Evolutionary conservation across 2,113 vertebrate genomes (phyloP), one percentile per base, ranked within the genome.

Genomic region (Dicrurus megarhynchus): DNA sequence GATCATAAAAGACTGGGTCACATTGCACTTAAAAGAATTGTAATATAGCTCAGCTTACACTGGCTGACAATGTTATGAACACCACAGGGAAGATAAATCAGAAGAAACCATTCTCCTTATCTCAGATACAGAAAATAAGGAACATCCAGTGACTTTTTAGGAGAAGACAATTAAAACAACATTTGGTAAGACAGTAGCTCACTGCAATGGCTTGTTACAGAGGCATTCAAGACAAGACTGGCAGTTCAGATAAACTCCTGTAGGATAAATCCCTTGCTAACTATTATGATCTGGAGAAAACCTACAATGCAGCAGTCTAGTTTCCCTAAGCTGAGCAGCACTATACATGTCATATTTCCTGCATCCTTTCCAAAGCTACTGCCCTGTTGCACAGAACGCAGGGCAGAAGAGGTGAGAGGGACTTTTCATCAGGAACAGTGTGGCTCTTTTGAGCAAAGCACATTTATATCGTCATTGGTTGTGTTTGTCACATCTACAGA

Each of bases 391-490:
- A 59, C 30, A 73, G 44, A 63, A 47, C 4, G 39, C 16, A 52
- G 37, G 10, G 10, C 35, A 83, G 64, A n/a, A 80, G 50, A 26
- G 5, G 9, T 6, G 14, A 76, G 47, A 64, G 16, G 22, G 33
- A 39, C 33, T 30, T 63, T n/a, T 56, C 1, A 2, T 63, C 27
- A 79, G 50, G 21, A 89, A 27, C 26, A 84, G 17, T 3, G 6
- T 7, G 3, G 46, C 18, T 86, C 5, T 32, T 73, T 61, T 65
- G 22, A 73, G 41, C 0, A 3, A 73, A 71, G 32, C n/a, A 28
- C 4, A 0, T 44, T 47, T 55, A 12, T 53, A 6, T 26, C 24
- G 28, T n/a, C 9, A 0, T 33, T 74, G 37, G 8, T 55, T 30
- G 27, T 33, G 33, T 69, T 80, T 74, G 30, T 24, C 57, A 79